Evolutionary conservation across 2,797 vertebrate genomes (phyloP).

Genomic region (Hippoglossus hippoglossus): DNA sequence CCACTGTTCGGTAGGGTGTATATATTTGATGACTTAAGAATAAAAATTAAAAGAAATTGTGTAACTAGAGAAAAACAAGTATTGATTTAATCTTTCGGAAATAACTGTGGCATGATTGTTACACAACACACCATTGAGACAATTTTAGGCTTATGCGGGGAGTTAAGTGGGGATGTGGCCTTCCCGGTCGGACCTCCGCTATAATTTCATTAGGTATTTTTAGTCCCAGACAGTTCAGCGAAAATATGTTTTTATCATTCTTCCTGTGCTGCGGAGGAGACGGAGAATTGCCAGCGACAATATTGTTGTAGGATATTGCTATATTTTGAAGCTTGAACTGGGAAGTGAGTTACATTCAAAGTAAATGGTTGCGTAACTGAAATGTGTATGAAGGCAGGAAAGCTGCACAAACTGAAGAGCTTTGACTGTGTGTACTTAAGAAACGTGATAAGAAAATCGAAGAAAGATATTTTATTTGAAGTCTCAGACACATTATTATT

Average conservation of each 20-base stretch:
- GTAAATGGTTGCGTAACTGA: slow-evolving; percentile 16
- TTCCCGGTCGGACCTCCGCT: slow-evolving; percentile 9
- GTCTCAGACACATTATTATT: slow-evolving; percentile 2
- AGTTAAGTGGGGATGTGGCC: slow-evolving; percentile 8
- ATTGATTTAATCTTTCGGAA: slow-evolving; percentile 2
- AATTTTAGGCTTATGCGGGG: background rate
- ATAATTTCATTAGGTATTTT: slow-evolving; percentile 49
- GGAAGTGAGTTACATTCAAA: slow-evolving; percentile 6
- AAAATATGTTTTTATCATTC: slow-evolving; percentile 34
- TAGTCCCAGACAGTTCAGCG: slow-evolving; percentile 19
- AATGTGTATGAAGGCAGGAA: background rate
- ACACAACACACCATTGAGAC: no score
- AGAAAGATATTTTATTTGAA: slow-evolving; percentile 20
- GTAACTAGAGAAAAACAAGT: background rate
- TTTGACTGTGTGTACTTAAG: background rate
- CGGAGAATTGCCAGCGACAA: slow-evolving; percentile 25
- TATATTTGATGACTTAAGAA: background rate
- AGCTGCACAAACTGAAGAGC: background rate
- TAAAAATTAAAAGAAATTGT: background rate
- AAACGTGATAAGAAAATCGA: background rate
- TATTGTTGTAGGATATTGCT: slow-evolving; percentile 12
- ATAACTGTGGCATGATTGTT: background rate
- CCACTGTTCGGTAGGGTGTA: background rate
- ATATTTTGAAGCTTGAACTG: slow-evolving; percentile 29
- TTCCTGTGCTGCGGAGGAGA: slow-evolving; percentile 12